Evolutionary conservation across 2,113 vertebrate species (phyloP).

Genomic region (Carassius auratus): DNA sequence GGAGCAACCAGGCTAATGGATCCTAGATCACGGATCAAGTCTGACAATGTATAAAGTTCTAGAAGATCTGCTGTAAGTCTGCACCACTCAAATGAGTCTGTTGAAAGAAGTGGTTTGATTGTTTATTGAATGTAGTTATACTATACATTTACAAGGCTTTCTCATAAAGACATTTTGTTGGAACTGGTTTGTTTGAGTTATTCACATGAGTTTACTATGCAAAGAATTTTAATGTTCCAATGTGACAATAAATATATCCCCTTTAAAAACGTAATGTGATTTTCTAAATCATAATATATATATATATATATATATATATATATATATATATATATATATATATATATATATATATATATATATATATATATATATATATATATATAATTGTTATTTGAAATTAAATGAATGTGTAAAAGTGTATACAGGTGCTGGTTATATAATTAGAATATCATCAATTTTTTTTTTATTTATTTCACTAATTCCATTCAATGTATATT

Average conservation of each 20-base stretch:
- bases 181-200: neutral
- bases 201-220: constrained; percentile 32
- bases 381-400: too few relatives aligned
- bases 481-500: too few relatives aligned
- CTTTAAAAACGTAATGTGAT: neutral
- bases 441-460: too few relatives aligned
- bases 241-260: neutral
- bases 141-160: neutral
- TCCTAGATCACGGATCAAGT: neutral
- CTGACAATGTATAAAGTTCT: neutral
- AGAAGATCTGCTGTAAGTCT: neutral
- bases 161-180: neutral
- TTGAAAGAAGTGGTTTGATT: neutral
- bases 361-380: too few relatives aligned
- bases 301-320: too few relatives aligned
- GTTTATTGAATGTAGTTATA: constrained; percentile 12
- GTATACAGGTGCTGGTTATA: too few relatives aligned
- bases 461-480: too few relatives aligned
- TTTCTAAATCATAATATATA: too few relatives aligned
- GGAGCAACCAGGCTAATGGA: neutral
- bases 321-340: too few relatives aligned
- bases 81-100: constrained; percentile 2
- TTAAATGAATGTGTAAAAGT: too few relatives aligned
- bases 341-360: too few relatives aligned
- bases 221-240: constrained; percentile 24